phyloP scores from a whole-genome alignment of 2,888 invertebrate genomes.

The Rhaphigaster nebulosa region DNA sequence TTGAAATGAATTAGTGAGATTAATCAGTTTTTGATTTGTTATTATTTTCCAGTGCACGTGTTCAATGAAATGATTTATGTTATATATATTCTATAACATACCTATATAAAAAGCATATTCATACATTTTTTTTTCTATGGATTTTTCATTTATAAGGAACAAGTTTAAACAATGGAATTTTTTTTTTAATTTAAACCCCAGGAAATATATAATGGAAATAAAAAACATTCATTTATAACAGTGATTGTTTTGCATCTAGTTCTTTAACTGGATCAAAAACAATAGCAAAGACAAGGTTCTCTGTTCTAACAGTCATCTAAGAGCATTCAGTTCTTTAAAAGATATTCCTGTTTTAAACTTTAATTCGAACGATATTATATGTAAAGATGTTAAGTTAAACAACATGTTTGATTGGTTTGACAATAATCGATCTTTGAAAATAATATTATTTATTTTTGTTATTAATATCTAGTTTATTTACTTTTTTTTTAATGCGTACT shows the following conservation, averaged over 20 bases:
- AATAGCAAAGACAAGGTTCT: slow-evolving; percentile 1
- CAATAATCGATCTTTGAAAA: not conserved
- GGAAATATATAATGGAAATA: not conserved
- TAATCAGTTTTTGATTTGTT: not conserved
- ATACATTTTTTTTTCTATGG: not conserved
- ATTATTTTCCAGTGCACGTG: too few species aligned
- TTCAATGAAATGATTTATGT: too few species aligned
- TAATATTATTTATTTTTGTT: not conserved
- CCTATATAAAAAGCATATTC: not conserved
- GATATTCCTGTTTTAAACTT: not conserved
- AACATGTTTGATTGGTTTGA: not conserved
- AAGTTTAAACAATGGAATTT: not conserved
- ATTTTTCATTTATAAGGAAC: not conserved
- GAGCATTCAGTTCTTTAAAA: not conserved
- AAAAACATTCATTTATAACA: not conserved
- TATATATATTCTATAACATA: not conserved
- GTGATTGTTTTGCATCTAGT: not conserved
- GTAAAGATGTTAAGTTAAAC: not conserved
- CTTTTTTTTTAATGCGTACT: slow-evolving; percentile 19
- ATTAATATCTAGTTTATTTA: slow-evolving; percentile 9
- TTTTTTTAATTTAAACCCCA: not conserved
- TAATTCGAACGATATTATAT: not conserved
- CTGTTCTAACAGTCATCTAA: not conserved
- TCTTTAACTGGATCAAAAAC: not conserved
- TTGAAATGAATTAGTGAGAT: not conserved